phyloP scores from a whole-genome alignment of 2,888 invertebrate genomes.

The Sialis lutaria region DNA sequence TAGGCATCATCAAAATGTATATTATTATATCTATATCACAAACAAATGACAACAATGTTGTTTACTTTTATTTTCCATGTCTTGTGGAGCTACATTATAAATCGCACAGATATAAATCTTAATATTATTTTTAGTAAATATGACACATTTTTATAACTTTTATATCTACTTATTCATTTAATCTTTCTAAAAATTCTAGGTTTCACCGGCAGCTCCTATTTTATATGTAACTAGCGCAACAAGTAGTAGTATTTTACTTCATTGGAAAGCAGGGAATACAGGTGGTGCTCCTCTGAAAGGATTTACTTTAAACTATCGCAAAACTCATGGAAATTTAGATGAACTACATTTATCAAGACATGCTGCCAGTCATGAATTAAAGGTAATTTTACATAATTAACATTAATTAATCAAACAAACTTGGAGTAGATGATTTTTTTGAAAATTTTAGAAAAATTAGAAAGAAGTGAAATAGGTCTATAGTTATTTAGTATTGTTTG shows the following conservation, averaged over 20 bases:
- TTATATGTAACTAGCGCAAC: constrained; percentile 61
- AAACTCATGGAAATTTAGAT: constrained; percentile 44
- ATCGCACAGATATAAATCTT: no score
- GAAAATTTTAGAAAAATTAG: neutral
- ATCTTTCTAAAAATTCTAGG: no score
- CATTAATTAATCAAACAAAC: no score
- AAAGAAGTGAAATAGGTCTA: neutral
- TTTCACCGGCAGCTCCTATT: constrained; percentile 55
- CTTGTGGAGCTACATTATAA: no score
- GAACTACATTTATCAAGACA: constrained; percentile 46
- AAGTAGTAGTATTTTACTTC: constrained; percentile 51
- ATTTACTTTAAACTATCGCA: constrained; percentile 47
- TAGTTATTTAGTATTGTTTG: neutral
- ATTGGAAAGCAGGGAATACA: constrained; percentile 54
- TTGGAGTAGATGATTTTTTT: no score
- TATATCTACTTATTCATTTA: no score
- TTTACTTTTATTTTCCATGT: no score
- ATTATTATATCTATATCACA: no score
- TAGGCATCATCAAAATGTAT: no score
- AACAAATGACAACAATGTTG: no score
- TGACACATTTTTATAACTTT: no score
- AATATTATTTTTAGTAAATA: no score
- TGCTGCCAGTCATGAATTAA: constrained; percentile 47
- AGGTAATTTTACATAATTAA: constrained; percentile 29
- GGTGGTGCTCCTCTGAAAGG: constrained; percentile 52